phyloP scores from a whole-genome alignment of 2,797 vertebrate species.

The Bryconaethiops microstoma region DNA sequence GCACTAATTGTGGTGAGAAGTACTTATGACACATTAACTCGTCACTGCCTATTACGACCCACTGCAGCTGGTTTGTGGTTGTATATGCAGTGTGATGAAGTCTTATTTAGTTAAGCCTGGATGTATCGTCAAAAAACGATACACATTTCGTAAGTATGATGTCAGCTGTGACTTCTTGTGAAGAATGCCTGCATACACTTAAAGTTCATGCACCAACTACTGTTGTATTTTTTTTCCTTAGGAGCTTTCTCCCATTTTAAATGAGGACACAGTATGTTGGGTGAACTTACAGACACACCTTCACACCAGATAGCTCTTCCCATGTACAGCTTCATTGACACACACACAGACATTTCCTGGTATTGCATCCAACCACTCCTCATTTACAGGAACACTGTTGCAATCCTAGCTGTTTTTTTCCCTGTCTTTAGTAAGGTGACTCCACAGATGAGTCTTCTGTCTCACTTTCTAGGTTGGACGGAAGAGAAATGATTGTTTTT shows the following conservation, averaged over 20 bases:
- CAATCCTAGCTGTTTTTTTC: slow-evolving; percentile 51
- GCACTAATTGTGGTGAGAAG: slow-evolving; percentile 14
- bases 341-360: slow-evolving; percentile 70
- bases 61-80: neutral
- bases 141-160: neutral
- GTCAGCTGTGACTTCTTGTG: neutral
- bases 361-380: slow-evolving; percentile 63
- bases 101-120: too few species aligned
- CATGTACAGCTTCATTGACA: slow-evolving; percentile 72
- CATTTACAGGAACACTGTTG: slow-evolving; percentile 57
- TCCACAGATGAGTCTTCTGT: slow-evolving; percentile 24
- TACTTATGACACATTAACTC: neutral
- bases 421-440: slow-evolving; percentile 47
- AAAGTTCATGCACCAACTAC: neutral
- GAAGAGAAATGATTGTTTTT: slow-evolving; percentile 26
- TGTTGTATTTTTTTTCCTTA: neutral
- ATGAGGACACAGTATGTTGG: slow-evolving; percentile 52
- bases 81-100: neutral
- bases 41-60: neutral
- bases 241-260: too few species aligned
- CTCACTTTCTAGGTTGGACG: slow-evolving; percentile 16
- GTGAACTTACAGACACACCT: slow-evolving; percentile 74
- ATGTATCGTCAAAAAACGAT: neutral
- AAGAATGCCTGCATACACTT: neutral
- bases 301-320: slow-evolving; percentile 77